Base-by-base conservation (phyloP, 1,140 invertebrate species). In the Danaus plexippus region DNA sequence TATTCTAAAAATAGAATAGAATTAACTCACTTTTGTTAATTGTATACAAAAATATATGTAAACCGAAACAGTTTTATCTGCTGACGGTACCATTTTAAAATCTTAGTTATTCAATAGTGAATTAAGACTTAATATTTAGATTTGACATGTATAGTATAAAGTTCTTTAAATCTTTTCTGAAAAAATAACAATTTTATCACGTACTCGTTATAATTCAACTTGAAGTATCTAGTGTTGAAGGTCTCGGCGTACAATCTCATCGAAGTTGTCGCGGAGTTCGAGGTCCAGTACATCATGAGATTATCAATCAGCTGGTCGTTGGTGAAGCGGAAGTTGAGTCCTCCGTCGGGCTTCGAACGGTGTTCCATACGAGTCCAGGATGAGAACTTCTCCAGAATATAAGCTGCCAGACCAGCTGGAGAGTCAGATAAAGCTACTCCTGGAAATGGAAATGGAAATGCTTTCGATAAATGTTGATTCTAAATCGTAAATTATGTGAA, bases 381-480 rank as follows among this genome's bases (percentile, higher is more conserved):
- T 9, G 92, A 92, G 75, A 96, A 96, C 81, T 97, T 97, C 75
- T 97, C 95, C 2, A 96, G 82, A 13, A 97, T 92, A 67, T 96
- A 97, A 1, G 91, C 92, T 1, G 94, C 92, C 11, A 93, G 69
- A 47, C 78, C 80, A 11, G 90, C 87, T 1, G 95, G 95, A 13
- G 92, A 92, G 55, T 92, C 89, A 10, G 77, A 71, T 22, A 94
- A 68, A 2, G 88, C 91, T 9, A 89, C 80, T 52, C 92, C 92
- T 86, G 59, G 22, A 67, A 71, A 57, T 11, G 52, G 8, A 11
- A 40, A 40, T 32, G 7, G 22, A 32, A 7, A 32, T 32, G 15
- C 15, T 15, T n/a, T n/a, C n/a, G n/a, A n/a, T n/a, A n/a, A n/a
- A n/a, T n/a, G n/a, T n/a, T n/a, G n/a, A n/a, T n/a, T 15, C 1